phyloP scores from a whole-genome alignment of 2,888 invertebrate genomes.

The Muschampia plurimacula region DNA sequence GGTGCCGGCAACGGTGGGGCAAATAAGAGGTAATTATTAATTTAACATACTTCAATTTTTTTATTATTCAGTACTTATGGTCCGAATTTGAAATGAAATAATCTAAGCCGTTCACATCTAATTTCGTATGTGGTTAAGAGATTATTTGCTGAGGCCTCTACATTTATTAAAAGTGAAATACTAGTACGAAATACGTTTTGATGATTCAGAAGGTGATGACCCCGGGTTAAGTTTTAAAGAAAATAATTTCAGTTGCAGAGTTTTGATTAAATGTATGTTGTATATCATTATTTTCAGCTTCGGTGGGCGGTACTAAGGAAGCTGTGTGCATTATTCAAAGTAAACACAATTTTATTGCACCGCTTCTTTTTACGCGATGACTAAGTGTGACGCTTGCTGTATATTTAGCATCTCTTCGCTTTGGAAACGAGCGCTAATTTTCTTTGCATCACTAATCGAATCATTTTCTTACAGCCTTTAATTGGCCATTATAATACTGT shows the following conservation, averaged over 20 bases:
- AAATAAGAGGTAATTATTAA: conserved; percentile 68
- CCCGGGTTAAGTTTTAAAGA: background rate
- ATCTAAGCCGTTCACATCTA: background rate
- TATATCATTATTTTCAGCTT: conserved; percentile 71
- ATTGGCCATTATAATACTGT: conserved; percentile 38
- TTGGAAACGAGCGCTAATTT: conserved; percentile 66
- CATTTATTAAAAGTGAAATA: conserved; percentile 8
- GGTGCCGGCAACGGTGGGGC: conserved; percentile 67
- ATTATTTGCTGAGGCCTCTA: conserved; percentile 11
- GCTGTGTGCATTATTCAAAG: conserved; percentile 75
- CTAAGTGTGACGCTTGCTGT: conserved; percentile 74
- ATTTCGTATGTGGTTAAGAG: background rate
- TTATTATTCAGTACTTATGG: background rate
- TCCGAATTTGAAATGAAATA: background rate
- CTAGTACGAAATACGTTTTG: background rate
- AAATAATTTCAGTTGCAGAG: conserved; percentile 20
- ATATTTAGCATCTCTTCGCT: conserved; percentile 71
- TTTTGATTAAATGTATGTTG: conserved; percentile 35
- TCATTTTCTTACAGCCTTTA: conserved; percentile 58
- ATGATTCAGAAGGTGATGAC: conserved; percentile 10
- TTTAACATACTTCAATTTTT: background rate
- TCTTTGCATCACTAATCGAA: conserved; percentile 71
- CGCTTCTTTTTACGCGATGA: conserved; percentile 64
- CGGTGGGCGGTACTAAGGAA: conserved; percentile 82
- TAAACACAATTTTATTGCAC: conserved; percentile 78